These are phyloP conservation scores for Mechanitis mazaeus DNA, from an alignment of 2,888 invertebrate genomes.

Conservation along the genomic window DNA sequence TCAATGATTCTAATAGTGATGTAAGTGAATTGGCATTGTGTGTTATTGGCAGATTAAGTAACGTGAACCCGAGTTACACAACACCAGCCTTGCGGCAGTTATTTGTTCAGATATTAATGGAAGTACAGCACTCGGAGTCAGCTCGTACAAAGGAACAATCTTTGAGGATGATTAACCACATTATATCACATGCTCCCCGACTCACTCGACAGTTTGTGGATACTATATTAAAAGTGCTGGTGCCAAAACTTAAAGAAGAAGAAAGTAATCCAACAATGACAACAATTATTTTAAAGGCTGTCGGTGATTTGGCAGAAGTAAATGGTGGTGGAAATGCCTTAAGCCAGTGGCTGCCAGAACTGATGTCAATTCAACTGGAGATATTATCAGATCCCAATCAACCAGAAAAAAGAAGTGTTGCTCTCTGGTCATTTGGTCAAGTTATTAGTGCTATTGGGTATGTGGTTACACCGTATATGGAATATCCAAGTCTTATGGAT, in stretches of 20 bases:
- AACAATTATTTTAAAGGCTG: constrained; percentile 91
- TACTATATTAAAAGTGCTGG: constrained; percentile 91
- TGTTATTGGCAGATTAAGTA: constrained; percentile 92
- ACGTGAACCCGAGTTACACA: constrained; percentile 97
- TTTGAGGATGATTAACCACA: constrained; percentile 94
- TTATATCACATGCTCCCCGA: constrained; percentile 95
- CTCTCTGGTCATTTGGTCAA: constrained; percentile 97
- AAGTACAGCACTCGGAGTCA: constrained; percentile 95
- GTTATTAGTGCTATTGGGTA: constrained; percentile 97
- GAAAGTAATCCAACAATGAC: constrained; percentile 94
- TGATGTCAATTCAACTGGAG: constrained; percentile 92
- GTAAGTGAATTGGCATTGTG: constrained; percentile 95
- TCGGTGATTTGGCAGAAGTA: constrained; percentile 97
- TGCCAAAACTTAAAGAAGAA: constrained; percentile 92
- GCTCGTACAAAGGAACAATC: constrained; percentile 97
- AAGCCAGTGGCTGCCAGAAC: constrained; percentile 90
- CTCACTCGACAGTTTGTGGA: constrained; percentile 97
- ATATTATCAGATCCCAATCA: constrained; percentile 97
- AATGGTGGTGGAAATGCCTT: constrained; percentile 90
- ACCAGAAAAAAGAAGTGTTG: constrained; percentile 94
- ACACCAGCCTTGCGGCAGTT: constrained; percentile 96
- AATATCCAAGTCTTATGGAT: constrained; percentile 94
- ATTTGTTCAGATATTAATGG: constrained; percentile 93
- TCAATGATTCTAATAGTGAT: constrained; percentile 97
- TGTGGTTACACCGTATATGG: constrained; percentile 95